Evolutionary conservation across 2,888 invertebrate species (phyloP).

Genomic region (Spodoptera littoralis): DNA sequence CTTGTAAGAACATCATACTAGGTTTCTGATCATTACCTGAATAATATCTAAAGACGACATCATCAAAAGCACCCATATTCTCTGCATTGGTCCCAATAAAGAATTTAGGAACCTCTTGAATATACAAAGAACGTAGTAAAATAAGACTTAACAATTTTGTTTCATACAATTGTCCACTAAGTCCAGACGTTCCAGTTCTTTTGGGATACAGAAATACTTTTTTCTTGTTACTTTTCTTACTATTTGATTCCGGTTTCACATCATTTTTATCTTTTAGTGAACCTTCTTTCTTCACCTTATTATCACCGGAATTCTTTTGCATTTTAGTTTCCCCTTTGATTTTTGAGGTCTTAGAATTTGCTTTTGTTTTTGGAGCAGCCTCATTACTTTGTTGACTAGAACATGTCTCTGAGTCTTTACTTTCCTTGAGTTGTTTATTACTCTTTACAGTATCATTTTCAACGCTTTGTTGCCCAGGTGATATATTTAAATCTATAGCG

Average conservation of each 20-base stretch:
- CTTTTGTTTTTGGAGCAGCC: too few species aligned
- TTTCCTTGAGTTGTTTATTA: too few species aligned
- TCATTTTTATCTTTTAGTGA: background rate
- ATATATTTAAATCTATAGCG: too few species aligned
- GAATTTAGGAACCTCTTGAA: constrained; percentile 36
- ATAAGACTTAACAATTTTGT: constrained; percentile 53
- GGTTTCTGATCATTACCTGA: constrained; percentile 24
- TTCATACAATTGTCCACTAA: constrained; percentile 57
- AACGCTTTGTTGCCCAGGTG: too few species aligned
- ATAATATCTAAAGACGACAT: constrained; percentile 51
- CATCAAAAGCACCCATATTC: constrained; percentile 56
- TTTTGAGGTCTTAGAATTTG: background rate
- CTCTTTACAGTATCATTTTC: too few species aligned
- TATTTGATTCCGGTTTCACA: constrained; percentile 4
- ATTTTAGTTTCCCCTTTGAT: background rate
- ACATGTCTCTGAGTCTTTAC: too few species aligned
- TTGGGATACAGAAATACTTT: constrained; percentile 31
- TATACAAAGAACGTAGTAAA: constrained; percentile 42
- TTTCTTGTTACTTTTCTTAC: constrained; percentile 1
- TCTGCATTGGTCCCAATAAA: constrained; percentile 44
- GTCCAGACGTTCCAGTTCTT: constrained; percentile 47
- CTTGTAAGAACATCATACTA: constrained; percentile 53
- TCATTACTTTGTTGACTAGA: too few species aligned
- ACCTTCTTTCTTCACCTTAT: background rate
- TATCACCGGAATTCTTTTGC: background rate